Evolutionary conservation across 2,797 vertebrate genomes (phyloP).

Genomic region (Aphelocoma californica): DNA sequence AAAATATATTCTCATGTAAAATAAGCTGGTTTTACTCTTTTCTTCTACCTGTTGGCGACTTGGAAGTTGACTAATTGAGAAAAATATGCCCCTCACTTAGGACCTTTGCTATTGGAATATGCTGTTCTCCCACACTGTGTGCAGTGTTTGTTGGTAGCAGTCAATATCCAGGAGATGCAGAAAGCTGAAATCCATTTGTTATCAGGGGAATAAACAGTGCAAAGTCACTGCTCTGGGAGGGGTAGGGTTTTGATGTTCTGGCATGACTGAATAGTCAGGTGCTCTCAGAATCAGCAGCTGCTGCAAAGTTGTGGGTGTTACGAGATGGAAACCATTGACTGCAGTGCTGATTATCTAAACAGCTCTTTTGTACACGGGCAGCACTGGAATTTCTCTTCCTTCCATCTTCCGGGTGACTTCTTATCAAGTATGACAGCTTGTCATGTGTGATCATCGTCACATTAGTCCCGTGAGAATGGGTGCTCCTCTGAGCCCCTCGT

Average conservation of each 20-base stretch:
- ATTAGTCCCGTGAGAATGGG: not conserved
- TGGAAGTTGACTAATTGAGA: not conserved
- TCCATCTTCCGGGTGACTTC: constrained; percentile 80
- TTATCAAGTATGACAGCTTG: constrained; percentile 84
- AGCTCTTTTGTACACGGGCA: constrained; percentile 53
- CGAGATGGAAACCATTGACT: constrained; percentile 60
- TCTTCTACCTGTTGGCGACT: not conserved
- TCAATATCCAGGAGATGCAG: not conserved
- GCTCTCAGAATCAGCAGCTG: constrained; percentile 40
- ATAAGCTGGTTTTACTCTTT: not conserved
- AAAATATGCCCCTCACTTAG: not conserved
- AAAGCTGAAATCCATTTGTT: not conserved
- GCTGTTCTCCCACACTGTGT: not conserved
- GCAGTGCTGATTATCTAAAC: constrained; percentile 60
- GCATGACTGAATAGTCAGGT: constrained; percentile 14
- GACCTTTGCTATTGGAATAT: not conserved
- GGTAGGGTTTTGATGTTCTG: not conserved
- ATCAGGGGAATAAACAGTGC: not conserved
- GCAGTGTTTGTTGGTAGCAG: not conserved
- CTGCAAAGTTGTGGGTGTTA: constrained; percentile 42
- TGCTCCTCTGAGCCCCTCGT: not conserved
- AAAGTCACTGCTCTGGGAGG: not conserved
- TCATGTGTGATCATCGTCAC: constrained; percentile 79
- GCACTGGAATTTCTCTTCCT: constrained; percentile 75
- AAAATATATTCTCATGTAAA: not conserved